Conservation (phyloP, 1,140 invertebrate species). For the Hypsibius dujardini region DNA sequence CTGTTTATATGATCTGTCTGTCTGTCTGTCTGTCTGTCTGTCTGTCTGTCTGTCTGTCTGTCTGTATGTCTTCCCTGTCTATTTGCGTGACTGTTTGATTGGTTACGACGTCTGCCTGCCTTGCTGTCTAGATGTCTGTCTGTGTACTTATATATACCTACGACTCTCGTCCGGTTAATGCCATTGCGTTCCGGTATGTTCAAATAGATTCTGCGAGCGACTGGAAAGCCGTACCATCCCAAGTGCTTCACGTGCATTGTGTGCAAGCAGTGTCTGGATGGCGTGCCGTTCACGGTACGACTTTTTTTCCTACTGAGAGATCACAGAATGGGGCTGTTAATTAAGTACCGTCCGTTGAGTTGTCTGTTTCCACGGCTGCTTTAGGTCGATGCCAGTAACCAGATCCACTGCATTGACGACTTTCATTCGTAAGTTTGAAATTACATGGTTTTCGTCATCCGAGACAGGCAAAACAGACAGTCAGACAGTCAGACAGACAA, state of each 20-base stretch:
- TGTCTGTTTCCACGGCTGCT: slow-evolving; percentile 16
- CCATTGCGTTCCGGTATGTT: slow-evolving; percentile 19
- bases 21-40: too few relatives aligned
- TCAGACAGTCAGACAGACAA: not conserved
- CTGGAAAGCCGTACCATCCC: slow-evolving; percentile 94
- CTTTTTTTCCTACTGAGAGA: not conserved
- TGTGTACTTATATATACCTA: slow-evolving; percentile 10
- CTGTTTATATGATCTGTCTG: too few relatives aligned
- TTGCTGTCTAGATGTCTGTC: not conserved
- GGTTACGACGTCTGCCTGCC: not conserved
- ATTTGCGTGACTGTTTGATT: not conserved
- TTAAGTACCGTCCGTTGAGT: not conserved
- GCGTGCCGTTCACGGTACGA: slow-evolving; percentile 74
- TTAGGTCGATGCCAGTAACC: slow-evolving; percentile 72
- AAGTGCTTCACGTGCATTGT: slow-evolving; percentile 88
- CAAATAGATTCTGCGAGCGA: slow-evolving; percentile 69
- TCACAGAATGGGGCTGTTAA: not conserved
- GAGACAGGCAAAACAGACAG: too few relatives aligned
- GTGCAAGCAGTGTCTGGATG: slow-evolving; percentile 86
- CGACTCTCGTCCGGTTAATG: not conserved
- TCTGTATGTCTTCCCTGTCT: not conserved
- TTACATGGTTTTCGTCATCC: slow-evolving; percentile 16
- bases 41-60: too few relatives aligned
- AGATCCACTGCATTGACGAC: slow-evolving; percentile 95
- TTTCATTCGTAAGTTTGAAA: slow-evolving; percentile 64